Evolutionary conservation across 2,888 invertebrate genomes (phyloP).

Genomic region (Drosophila demipolita): DNA sequence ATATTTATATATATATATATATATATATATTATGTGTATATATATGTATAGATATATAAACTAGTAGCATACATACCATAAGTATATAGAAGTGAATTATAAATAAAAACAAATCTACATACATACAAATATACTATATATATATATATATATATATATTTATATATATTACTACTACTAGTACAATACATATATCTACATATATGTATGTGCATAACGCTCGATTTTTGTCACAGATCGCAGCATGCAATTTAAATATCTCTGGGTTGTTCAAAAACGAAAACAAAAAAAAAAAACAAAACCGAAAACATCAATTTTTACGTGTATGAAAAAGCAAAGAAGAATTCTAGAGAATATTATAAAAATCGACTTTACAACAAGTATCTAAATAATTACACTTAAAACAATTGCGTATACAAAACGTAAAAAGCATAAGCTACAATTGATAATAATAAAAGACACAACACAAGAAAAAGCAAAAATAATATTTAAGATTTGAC

Average conservation of each 20-base stretch:
- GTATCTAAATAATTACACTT: constrained; percentile 40
- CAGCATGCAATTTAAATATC: constrained; percentile 53
- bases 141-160: constrained; percentile 29
- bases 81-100: constrained; percentile 21
- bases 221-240: constrained; percentile 42
- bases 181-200: constrained; percentile 36
- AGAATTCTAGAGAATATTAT: constrained; percentile 43
- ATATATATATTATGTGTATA: constrained; percentile 7
- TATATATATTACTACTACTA: constrained; percentile 28
- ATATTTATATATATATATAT: constrained; percentile 38
- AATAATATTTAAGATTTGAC: constrained; percentile 67
- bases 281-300: constrained; percentile 15
- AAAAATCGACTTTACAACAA: constrained; percentile 44
- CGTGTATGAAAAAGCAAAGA: constrained; percentile 50
- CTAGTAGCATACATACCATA: constrained; percentile 7
- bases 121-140: constrained; percentile 25
- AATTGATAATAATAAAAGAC: constrained; percentile 50
- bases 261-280: constrained; percentile 54
- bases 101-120: constrained; percentile 30
- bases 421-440: constrained; percentile 28
- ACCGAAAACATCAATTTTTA: constrained; percentile 37
- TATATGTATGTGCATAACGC: constrained; percentile 39
- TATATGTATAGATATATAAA: constrained; percentile 25
- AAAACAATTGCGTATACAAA: constrained; percentile 47
- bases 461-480: constrained; percentile 8